Evolutionary conservation across 2,888 invertebrate species (phyloP).

Genomic region (Ornithoptera alexandrae): DNA sequence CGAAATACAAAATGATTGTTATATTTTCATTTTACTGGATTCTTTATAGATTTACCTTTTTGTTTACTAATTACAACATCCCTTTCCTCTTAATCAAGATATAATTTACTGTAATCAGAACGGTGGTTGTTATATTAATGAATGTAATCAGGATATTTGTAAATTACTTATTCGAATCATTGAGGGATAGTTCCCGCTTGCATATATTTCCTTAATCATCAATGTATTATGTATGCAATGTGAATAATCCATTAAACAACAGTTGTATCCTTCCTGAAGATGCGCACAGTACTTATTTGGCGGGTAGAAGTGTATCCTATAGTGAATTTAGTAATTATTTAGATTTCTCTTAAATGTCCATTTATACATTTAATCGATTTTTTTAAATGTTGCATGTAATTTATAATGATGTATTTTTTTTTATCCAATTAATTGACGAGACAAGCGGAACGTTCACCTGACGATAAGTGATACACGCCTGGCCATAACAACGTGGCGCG

Average conservation of each 20-base stretch:
- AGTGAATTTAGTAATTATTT: constrained; percentile 12
- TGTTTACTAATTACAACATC: background rate
- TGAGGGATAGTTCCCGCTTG: background rate
- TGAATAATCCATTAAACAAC: background rate
- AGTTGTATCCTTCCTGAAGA: constrained; percentile 17
- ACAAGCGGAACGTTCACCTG: too few relatives aligned
- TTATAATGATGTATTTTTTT: background rate
- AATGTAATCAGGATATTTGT: constrained; percentile 21
- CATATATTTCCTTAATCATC: constrained; percentile 9
- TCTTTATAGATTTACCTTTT: background rate
- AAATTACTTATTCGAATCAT: constrained; percentile 7
- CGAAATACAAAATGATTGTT: background rate
- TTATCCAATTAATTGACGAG: background rate
- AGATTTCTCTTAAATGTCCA: background rate
- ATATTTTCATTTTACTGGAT: background rate
- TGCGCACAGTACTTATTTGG: background rate
- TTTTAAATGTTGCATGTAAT: background rate
- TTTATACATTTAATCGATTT: background rate
- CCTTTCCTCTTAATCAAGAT: background rate
- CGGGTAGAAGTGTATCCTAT: constrained; percentile 18
- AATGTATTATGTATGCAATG: constrained; percentile 1
- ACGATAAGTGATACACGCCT: too few relatives aligned
- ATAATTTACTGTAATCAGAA: background rate
- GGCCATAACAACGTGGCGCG: too few relatives aligned
- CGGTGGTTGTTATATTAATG: background rate